A percentile compares a stretch with the other conserved stretches of the same genome.
phyloP scores from a whole-genome alignment of 2,113 vertebrate genomes.

The Accipiter virgatus region DNA sequence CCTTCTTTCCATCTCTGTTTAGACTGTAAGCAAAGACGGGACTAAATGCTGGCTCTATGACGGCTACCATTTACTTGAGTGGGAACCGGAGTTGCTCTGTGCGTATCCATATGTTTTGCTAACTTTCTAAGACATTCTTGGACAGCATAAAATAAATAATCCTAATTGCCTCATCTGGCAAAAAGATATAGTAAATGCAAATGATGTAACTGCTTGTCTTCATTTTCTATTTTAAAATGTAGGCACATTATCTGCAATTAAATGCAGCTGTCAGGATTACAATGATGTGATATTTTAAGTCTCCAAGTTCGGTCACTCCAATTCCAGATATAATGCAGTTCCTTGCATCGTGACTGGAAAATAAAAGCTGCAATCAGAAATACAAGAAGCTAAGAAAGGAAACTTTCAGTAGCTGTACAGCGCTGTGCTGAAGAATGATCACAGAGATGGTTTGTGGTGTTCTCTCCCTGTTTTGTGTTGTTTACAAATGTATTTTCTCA shows the following conservation, averaged over 20 bases:
- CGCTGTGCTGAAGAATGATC: rapidly evolving
- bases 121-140: conserved; percentile 23
- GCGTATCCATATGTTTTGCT: neutral
- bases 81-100: neutral
- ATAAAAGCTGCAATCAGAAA: neutral
- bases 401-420: neutral
- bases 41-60: neutral
- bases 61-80: neutral
- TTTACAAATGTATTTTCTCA: neutral
- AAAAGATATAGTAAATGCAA: neutral
- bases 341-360: neutral
- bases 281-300: neutral
- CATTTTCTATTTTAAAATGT: neutral
- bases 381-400: neutral
- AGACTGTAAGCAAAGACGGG: neutral
- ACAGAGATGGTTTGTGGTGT: rapidly evolving
- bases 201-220: neutral
- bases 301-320: neutral
- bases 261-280: neutral
- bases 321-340: neutral
- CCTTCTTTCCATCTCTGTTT: neutral
- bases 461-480: neutral
- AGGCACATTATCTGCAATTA: conserved; percentile 14
- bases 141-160: neutral
- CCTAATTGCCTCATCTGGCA: conserved; percentile 22